phyloP scores from a whole-genome alignment of 2,113 vertebrate genomes.

The Thryonomys swinderianus region DNA sequence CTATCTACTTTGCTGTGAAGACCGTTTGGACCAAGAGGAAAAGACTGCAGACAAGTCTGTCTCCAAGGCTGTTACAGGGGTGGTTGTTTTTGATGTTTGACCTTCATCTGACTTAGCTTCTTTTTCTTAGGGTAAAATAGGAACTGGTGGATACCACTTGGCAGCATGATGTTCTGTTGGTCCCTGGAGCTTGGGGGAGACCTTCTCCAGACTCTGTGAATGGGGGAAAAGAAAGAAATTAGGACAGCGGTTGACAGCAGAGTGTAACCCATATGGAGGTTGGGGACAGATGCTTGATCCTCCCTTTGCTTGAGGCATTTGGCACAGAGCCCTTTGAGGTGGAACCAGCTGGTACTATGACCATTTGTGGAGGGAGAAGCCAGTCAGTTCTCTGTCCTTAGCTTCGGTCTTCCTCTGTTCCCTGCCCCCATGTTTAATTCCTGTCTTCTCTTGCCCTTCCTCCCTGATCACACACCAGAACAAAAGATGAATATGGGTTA shows the following conservation, averaged over 20 bases:
- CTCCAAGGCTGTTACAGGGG: neutral
- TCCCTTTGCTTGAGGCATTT: neutral
- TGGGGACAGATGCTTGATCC: neutral
- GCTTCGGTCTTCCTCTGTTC: neutral
- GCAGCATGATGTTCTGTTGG: neutral
- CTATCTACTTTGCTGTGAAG: neutral
- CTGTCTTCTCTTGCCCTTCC: neutral
- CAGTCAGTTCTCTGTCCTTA: conserved; percentile 5
- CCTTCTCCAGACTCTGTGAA: neutral
- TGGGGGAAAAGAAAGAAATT: conserved; percentile 4
- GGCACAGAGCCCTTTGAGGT: neutral
- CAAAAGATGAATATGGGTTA: neutral
- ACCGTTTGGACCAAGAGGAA: neutral
- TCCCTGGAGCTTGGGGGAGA: neutral
- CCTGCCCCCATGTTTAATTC: neutral
- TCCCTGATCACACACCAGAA: neutral
- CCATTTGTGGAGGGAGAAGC: neutral
- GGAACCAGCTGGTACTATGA: neutral
- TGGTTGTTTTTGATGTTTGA: neutral
- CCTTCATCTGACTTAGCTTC: neutral
- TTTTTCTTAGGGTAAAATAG: neutral
- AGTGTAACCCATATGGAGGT: neutral
- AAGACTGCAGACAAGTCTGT: neutral
- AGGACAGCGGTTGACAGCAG: neutral
- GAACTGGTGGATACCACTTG: neutral